These are phyloP conservation scores for Eupithecia subumbrata DNA, from an alignment of 2,888 invertebrate species.

Conservation along the genomic window DNA sequence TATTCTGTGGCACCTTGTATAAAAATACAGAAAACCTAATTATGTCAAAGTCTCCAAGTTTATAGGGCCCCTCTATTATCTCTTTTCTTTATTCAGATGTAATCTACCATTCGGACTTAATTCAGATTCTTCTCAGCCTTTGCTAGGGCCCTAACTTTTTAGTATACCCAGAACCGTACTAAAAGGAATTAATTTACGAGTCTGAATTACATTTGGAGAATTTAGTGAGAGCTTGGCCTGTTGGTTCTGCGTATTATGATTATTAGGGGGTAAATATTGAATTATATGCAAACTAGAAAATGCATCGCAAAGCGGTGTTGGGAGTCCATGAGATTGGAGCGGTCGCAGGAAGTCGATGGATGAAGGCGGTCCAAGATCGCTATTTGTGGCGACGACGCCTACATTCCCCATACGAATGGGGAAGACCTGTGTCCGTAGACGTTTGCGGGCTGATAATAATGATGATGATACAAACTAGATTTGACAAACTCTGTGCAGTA, in stretches of 20 bases:
- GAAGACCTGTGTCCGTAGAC: background rate
- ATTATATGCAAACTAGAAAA: background rate
- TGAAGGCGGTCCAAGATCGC: background rate
- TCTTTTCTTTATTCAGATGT: constrained; percentile 12
- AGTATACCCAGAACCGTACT: constrained; percentile 34
- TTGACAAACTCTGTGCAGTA: background rate
- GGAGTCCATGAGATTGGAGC: background rate
- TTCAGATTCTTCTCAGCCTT: constrained; percentile 32
- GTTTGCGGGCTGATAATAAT: background rate
- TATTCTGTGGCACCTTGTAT: background rate
- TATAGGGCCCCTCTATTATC: background rate
- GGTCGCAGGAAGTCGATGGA: background rate
- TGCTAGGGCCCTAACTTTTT: constrained; percentile 25
- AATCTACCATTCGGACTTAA: constrained; percentile 25
- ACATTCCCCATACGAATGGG: too few relatives aligned
- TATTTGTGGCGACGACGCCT: background rate
- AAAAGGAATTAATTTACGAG: constrained; percentile 47
- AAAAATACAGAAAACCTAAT: constrained; percentile 39
- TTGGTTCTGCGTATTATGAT: constrained; percentile 23
- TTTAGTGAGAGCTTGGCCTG: constrained; percentile 40
- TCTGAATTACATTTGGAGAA: constrained; percentile 42
- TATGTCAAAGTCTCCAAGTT: background rate
- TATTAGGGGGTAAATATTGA: constrained; percentile 22
- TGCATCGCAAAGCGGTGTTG: background rate
- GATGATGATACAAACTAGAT: background rate